phyloP scores from a whole-genome alignment of 2,888 invertebrate species.

The Drosophila rubida region DNA sequence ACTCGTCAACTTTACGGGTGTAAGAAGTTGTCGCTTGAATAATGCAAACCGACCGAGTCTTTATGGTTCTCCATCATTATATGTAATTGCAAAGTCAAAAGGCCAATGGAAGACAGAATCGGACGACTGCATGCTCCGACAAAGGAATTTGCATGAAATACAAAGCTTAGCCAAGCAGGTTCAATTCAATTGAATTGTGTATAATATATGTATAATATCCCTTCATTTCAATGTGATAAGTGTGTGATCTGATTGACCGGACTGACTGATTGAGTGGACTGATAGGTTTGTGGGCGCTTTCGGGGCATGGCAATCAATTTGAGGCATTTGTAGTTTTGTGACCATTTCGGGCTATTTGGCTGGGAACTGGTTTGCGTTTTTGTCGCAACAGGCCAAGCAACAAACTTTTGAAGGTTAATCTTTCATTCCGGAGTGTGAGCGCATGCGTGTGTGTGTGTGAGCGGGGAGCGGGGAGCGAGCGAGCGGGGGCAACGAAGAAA shows the following conservation, averaged over 20 bases:
- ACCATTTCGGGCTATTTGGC: constrained; percentile 26
- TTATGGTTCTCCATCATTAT: too few species aligned
- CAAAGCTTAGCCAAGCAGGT: too few species aligned
- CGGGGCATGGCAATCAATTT: constrained; percentile 1
- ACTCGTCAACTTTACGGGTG: background rate
- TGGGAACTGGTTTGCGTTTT: constrained; percentile 62
- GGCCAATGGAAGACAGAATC: too few species aligned
- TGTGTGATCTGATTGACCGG: too few species aligned
- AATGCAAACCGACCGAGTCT: background rate
- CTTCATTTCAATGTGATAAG: background rate
- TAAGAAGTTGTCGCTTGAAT: constrained; percentile 4
- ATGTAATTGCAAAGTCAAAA: background rate
- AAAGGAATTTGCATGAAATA: background rate
- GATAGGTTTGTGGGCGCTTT: background rate
- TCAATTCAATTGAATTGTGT: background rate
- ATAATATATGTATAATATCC: background rate
- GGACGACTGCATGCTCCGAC: too few species aligned
- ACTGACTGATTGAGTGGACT: background rate
- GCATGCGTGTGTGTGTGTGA: constrained; percentile 26
- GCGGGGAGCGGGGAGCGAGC: background rate
- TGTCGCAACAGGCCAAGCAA: constrained; percentile 46
- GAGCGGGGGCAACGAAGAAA: constrained; percentile 21
- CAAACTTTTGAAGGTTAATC: constrained; percentile 66
- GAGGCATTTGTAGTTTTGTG: constrained; percentile 8
- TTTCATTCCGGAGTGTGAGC: constrained; percentile 43